phyloP scores from a whole-genome alignment of 2,888 invertebrate genomes.

The Geotrupes spiniger region DNA sequence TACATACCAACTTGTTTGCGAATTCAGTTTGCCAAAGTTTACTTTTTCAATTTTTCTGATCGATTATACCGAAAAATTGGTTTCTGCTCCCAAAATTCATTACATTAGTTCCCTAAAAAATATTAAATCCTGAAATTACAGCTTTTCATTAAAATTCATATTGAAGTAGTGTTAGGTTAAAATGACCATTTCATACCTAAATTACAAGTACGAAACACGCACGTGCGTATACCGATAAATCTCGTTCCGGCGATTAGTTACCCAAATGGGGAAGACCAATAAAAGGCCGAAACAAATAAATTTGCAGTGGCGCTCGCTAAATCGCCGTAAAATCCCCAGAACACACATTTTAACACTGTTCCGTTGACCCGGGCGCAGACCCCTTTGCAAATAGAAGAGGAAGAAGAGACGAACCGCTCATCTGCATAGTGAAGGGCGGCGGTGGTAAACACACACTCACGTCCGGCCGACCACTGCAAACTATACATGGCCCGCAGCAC shows the following conservation, averaged over 20 bases:
- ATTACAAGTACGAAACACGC: too few relatives aligned
- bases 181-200: too few relatives aligned
- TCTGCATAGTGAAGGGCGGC: constrained; percentile 25
- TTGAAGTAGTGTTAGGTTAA: too few relatives aligned
- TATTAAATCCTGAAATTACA: too few relatives aligned
- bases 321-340: constrained; percentile 29
- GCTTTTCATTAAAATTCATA: too few relatives aligned
- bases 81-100: too few relatives aligned
- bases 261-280: constrained; percentile 3
- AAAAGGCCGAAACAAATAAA: constrained; percentile 27
- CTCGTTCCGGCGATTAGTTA: neutral
- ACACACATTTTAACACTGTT: constrained; percentile 31
- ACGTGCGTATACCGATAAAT: too few relatives aligned
- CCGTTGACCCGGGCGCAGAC: constrained; percentile 32
- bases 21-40: too few relatives aligned
- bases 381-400: constrained; percentile 31
- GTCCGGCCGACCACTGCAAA: constrained; percentile 27
- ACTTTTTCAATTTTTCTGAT: too few relatives aligned
- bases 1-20: too few relatives aligned
- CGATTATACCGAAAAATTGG: too few relatives aligned
- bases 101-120: too few relatives aligned
- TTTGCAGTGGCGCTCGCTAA: constrained; percentile 26
- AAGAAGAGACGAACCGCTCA: constrained; percentile 30
- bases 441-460: constrained; percentile 28
- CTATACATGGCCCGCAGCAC: constrained; percentile 40